Evolutionary conservation across 2,888 invertebrate species (phyloP), one percentile per base, ranked within the genome.

Genomic region (Scaptomyza caliginosa): DNA sequence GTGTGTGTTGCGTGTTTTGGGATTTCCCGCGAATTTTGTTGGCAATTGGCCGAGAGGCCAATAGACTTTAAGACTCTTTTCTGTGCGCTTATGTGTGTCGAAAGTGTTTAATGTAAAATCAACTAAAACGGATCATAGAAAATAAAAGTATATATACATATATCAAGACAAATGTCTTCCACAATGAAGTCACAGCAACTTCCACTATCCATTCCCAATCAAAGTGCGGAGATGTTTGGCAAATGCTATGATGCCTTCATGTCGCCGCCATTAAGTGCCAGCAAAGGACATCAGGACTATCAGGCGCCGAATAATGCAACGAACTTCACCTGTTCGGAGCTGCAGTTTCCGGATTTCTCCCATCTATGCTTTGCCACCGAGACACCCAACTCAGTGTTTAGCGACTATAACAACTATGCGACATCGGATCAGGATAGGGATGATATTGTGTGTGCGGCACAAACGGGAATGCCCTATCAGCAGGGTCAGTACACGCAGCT

Each of bases 361-460:
- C 87, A 74, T 75, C 83, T 80, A 17, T 86, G 78, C 67, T 88
- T 84, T 30, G 77, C 85, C 28, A 86, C 88, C 38, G 91, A 92
- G 64, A 92, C 91, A 16, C 91, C 91, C 3, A 91, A 83, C 38
- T 91, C 91, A n/a, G 88, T 89, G 45, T 91, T 90, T 50, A 86
- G 90, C 36, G 88, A 89, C n/a, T 62, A 81, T 26, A 67, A 76
- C 2, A 73, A 38, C 26, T 71, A 67, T 11, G 40, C 56, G 1
- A 59, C 45, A 0, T 52, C 62, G 16, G 73, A 79, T 2, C 76
- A 73, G 42, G 86, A 85, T 36, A 71, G 64, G n/a, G 82, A 86
- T 45, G 87, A 70, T 3, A 77, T 85, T 38, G 85, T 77, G 7
- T 81, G 84, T 46, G 84, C 79, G 1, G 71, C 63, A 32, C 74